These are phyloP conservation scores for Uloborus diversus DNA, from an alignment of 1,140 invertebrate species.

Conservation along the genomic window DNA sequence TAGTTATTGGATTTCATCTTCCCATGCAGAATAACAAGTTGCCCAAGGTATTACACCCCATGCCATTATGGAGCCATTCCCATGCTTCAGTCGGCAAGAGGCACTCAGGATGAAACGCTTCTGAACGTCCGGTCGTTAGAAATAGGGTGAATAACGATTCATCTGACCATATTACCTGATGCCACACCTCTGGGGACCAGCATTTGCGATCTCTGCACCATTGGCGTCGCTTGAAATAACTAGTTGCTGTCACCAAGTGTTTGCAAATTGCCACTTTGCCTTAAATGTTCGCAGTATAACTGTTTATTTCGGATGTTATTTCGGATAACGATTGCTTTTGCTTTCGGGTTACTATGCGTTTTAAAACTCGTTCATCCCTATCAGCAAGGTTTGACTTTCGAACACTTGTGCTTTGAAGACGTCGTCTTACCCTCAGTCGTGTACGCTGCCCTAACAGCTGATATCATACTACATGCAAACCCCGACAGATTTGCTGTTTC, in stretches of 20 bases:
- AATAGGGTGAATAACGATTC: conserved; percentile 29
- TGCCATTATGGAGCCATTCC: neutral
- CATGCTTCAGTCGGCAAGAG: neutral
- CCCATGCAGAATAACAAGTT: conserved; percentile 21
- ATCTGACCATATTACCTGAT: conserved; percentile 12
- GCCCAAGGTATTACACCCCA: conserved; percentile 15
- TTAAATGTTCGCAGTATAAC: neutral
- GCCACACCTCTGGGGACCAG: neutral
- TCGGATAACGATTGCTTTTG: neutral
- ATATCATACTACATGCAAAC: too few species aligned
- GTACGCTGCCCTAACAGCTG: too few species aligned
- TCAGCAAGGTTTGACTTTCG: neutral
- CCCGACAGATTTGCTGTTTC: neutral
- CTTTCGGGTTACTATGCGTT: neutral
- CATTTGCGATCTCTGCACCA: conserved; percentile 8
- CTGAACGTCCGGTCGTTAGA: conserved; percentile 2
- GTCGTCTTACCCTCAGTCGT: neutral
- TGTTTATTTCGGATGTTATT: neutral
- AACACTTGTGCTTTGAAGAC: too few species aligned
- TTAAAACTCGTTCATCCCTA: neutral
- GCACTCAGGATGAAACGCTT: neutral
- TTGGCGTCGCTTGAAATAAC: conserved; percentile 30
- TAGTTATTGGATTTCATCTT: neutral
- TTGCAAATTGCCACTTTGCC: conserved; percentile 17
- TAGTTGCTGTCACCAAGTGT: conserved; percentile 28